Conservation (phyloP, 2,888 invertebrate genomes). For the Ormyrus labotus region DNA sequence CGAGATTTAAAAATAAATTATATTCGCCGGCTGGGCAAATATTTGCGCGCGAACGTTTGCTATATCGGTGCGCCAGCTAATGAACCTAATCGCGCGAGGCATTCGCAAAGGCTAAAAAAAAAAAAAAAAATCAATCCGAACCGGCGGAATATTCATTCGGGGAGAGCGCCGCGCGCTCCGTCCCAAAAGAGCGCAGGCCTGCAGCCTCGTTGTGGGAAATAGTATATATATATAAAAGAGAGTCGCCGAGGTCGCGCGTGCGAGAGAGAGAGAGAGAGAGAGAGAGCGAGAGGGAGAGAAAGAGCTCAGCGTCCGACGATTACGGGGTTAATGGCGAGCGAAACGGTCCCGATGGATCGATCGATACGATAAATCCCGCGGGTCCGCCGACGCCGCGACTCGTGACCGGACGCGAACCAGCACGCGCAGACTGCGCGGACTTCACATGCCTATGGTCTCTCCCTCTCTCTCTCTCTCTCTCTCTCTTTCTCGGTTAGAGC, state of each 20-base stretch:
- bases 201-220: slow-evolving; percentile 51
- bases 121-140: too few relatives aligned
- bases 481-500: neutral
- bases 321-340: slow-evolving; percentile 61
- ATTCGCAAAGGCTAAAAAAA: too few relatives aligned
- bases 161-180: slow-evolving; percentile 20
- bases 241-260: slow-evolving; percentile 29
- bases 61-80: too few relatives aligned
- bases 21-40: too few relatives aligned
- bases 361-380: slow-evolving; percentile 61
- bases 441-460: neutral
- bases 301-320: slow-evolving; percentile 56
- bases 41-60: too few relatives aligned
- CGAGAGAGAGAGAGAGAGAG: neutral
- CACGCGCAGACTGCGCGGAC: slow-evolving; percentile 9
- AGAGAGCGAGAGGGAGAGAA: slow-evolving; percentile 30
- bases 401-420: slow-evolving; percentile 58
- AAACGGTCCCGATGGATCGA: slow-evolving; percentile 59
- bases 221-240: slow-evolving; percentile 18
- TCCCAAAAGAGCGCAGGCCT: slow-evolving; percentile 47
- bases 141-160: slow-evolving; percentile 9
- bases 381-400: slow-evolving; percentile 52
- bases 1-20: too few relatives aligned
- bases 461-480: neutral
- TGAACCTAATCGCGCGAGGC: too few relatives aligned